Evolutionary conservation across 2,888 invertebrate genomes (phyloP), one percentile per base, ranked within the genome.

Genomic region (Osmoderma eremita): DNA sequence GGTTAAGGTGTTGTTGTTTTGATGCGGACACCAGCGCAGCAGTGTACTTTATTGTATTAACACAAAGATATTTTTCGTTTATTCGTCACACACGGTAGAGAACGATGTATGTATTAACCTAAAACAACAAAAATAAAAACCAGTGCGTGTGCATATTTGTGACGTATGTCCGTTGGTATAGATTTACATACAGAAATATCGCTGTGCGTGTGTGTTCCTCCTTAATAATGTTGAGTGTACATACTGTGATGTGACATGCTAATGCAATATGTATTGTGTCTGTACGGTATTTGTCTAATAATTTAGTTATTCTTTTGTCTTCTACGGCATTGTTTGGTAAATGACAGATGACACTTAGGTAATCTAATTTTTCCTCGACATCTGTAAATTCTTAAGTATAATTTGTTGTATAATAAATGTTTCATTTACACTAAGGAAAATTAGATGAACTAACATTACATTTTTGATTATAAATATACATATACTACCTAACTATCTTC

Each of bases 1-100:
- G 75, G 78, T 78, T 77, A 70, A 75, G 73, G 76, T 75, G 74
- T 74, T 72, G 74, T 74, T 72, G 76, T 72, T 73, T 41, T 65
- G 61, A 50, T 58, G 64, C 48, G 53, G 15, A 53, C 17, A 17
- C 38, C 30, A 10, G 38, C 36, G 53, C 45, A 63, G 63, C 51
- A 39, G 30, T 24, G 24, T 5, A 6, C 24, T 51, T 63, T 51
- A 63, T 63, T 51, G 63, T 51, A 63, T 63, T 63, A 63, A 63
- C 22, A 50, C 49, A 63, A 18, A 63, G 42, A 42, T 42, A 42
- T 8, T 8, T 30, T 6, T 10, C 2, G 30, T 30, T 30, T 30
- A 30, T 10, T 1, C 41, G 42, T 30, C 13, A 58, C 18, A n/a
- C 18, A 56, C 38, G 53, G 53, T 38, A 17, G 13, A 38, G 38